Conservation (phyloP, 2,113 vertebrate genomes). For the Eurypyga helias region DNA sequence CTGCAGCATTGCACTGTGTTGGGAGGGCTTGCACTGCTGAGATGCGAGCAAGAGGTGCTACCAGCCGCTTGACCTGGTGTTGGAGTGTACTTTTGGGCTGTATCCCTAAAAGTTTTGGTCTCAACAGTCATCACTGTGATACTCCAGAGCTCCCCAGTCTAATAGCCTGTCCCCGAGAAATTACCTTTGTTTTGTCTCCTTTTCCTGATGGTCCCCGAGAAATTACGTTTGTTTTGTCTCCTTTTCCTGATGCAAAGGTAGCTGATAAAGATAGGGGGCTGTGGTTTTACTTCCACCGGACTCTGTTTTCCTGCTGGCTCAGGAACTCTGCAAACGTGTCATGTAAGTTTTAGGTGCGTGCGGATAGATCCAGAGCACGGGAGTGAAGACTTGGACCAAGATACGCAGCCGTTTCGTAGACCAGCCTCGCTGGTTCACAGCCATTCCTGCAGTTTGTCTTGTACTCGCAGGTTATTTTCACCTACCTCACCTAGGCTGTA, state of each 20-base stretch:
- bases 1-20: accelerated
- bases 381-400: background rate
- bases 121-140: background rate
- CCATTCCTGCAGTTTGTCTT: background rate
- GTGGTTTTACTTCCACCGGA: background rate
- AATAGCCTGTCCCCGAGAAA: background rate
- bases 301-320: background rate
- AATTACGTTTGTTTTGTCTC: background rate
- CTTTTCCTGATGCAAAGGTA: background rate
- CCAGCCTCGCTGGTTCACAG: background rate
- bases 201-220: background rate
- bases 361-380: background rate
- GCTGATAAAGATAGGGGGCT: background rate
- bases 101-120: background rate
- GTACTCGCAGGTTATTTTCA: background rate
- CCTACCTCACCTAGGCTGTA: background rate
- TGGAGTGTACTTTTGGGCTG: background rate
- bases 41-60: background rate
- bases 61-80: background rate
- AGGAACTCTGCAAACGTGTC: background rate
- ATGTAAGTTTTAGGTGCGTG: background rate
- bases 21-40: background rate
- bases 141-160: background rate
- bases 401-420: accelerated
- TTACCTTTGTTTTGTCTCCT: background rate